Base-by-base conservation (phyloP, 2,113 vertebrate genomes). In the Triplophysa tibetana region DNA sequence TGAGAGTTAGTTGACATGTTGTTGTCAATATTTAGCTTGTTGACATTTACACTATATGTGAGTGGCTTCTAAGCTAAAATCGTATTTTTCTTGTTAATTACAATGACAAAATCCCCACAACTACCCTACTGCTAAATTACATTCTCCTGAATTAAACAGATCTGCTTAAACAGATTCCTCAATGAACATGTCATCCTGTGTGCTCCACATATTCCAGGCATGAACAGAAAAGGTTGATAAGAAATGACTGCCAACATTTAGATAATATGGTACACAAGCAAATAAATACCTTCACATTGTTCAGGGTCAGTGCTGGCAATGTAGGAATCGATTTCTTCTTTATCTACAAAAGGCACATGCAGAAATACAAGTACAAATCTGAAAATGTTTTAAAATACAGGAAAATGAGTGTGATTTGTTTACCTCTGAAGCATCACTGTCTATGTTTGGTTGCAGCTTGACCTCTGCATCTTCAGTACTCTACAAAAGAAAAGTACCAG, bases 151-250 rank as follows among this genome's bases (percentile, higher is more conserved):
- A 19, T 74, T 83, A 69, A 85, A 83, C 54, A 86, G 61, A 58
- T 82, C 81, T 2, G 66, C 26, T 74, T 83, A 66, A 85, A 83
- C 54, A 86, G 83, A 29, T 75, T 70, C 75, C 81, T 88, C 38
- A n/a, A 21, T 1, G 11, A 6, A 19, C 4, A 0, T 2, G 0
- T 82, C 82, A 50, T 50, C 45, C n/a, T 81, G 63, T 67, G 81
- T 16, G 19, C 77, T 85, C 84, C 87, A 8, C 21, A 72, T 45
- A 16, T 24, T 33, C 81, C 9, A 50, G 4, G 64, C 45, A 69
- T 29, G 29, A 38, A 6, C 33, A 38, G 7, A 38, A 38, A 38
- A 7, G 33, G 7, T 38, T 38, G 5, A 38, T 38, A 38, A 38
- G 33, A 29, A 29, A 29, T 29, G 3, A 29, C 29, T 26, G 1